Evolutionary conservation across 1,140 invertebrate genomes (phyloP), one percentile per base, ranked within the genome.

Genomic region (Ditylenchus dipsaci): DNA sequence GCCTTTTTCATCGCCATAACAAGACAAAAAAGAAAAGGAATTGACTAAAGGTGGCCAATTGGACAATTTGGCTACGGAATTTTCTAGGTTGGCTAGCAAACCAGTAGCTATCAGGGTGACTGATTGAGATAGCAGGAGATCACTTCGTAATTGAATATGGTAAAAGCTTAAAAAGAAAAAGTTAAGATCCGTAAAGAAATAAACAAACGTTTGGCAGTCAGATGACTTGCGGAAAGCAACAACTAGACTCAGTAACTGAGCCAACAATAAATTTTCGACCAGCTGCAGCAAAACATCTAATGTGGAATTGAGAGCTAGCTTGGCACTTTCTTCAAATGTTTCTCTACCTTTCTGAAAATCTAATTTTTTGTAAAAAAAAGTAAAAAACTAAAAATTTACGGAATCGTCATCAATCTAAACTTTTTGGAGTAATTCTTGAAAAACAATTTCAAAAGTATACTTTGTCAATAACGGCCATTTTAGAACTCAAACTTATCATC

Each of bases 391-490:
- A 38, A 38, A 38, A 38, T 11, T 38, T 38, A 38, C 33, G 33
- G 33, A 38, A 11, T 38, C 33, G 11, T 38, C 33, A 11, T 38
- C 33, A 38, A 38, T 38, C 33, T 38, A 38, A 38, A 5, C 11
- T 38, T 38, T 38, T 38, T 38, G 11, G 33, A 5, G 33, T 38
- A 38, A 38, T 11, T 38, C 3, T 11, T 5, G 11, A 38, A 38
- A 38, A 5, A 38, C 3, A 38, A 38, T 38, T 38, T 3, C 33
- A 38, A 3, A 38, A 38, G 11, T 11, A 29, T 30, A 76, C 67
- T 27, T 71, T 74, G 38, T 79, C 67, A 29, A 79, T 67, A 8
- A 68, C 75, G n/a, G 61, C 63, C 76, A 76, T 79, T 69, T 76
- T 76, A n/a, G 75, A 67, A 53, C 64, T 79, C 29, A 76, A 56